Base-by-base conservation (phyloP, 2,113 vertebrate species). In the Corythaeola cristata region DNA sequence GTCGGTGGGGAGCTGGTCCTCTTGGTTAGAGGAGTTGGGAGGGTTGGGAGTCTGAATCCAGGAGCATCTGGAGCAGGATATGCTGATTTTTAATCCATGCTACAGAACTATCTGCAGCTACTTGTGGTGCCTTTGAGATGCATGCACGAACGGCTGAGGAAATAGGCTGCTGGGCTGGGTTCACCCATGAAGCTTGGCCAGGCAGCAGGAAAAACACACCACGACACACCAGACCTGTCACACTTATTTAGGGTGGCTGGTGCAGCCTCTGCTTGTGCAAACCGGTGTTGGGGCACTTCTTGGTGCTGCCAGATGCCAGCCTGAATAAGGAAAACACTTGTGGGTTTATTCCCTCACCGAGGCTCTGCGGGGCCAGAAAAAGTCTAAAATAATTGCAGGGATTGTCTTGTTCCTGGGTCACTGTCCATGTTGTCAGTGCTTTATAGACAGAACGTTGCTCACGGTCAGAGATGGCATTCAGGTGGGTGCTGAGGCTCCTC, bases 131-230 rank as follows among this genome's bases (percentile, higher is more conserved):
- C 11, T 35, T 59, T 1, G 7, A 74, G 56, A 15, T 8, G 12
- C 11, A 3, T 4, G 0, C 1, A 1, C 3, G 10, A 49, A 37
- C 0, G 2, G 8, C 39, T n/a, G 50, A 32, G 32, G 52, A n/a
- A 75, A 26, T 9, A 24, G 21, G 23, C 27, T 52, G 14, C 53
- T 47, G 56, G 62, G 30, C 45, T 47, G 39, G 66, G 30, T 7
- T 23, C 8, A 3, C 33, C 30, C 8, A 0, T 27, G 62, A 20
- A 52, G 17, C 35, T 63, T 24, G 32, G 11, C 35, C 55, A 56
- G 27, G 16, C 45, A 59, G 53, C 35, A 56, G 28, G 12, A 10
- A 55, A 79, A 44, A 39, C 7, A 5, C 5, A 15, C 11, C 45
- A 3, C 28, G 10, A 14, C 0, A 0, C 10, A 45, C 26, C 76